Evolutionary conservation across 2,888 invertebrate genomes (phyloP), one percentile per base, ranked within the genome.

Genomic region (Stenolophus ochropezus): DNA sequence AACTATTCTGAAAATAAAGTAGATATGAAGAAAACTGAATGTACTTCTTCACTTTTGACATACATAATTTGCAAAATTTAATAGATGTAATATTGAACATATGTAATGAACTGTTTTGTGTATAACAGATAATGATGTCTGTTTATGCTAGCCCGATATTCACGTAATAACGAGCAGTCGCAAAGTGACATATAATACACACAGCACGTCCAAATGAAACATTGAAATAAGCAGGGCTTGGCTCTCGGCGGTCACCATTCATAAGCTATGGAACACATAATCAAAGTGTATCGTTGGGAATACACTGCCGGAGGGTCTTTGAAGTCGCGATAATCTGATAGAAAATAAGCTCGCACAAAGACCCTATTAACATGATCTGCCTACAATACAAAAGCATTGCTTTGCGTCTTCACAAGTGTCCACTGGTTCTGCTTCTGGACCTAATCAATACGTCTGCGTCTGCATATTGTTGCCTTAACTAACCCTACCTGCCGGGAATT

Each of bases 291-390:
- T 77, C 8, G 21, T 42, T 49, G 73, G 49, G 73, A 73, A 61
- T 53, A 77, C 27, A 76, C 33, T 14, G 21, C 58, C n/a, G 61
- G 61, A 61, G 14, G 69, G 79, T 51, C 71, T 79, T 79, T 79
- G 79, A 79, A 79, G 79, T 79, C 21, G 51, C 14, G 51, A 69
- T 51, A 69, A 79, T 79, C 79, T 79, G 79, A 79, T 79, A 65
- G 27, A 79, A 69, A 79, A 79, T 79, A 71, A 79, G 69, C 69
- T 27, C 65, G 33, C 42, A 79, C 79, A 79, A 79, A 79, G 27
- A 79, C 69, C 53, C 69, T 79, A 79, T 79, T 79, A 79, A 79
- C 79, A 69, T 71, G 79, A 79, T 71, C 69, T 49, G 69, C 65
- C 16, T 21, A 79, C 69, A 71, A 51, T 71, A 71, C 25, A 69